Percentiles rank a stretch among this genome's conserved stretches.
Conservation (phyloP, 2,797 vertebrate genomes). For the Phalloptychus januarius region DNA sequence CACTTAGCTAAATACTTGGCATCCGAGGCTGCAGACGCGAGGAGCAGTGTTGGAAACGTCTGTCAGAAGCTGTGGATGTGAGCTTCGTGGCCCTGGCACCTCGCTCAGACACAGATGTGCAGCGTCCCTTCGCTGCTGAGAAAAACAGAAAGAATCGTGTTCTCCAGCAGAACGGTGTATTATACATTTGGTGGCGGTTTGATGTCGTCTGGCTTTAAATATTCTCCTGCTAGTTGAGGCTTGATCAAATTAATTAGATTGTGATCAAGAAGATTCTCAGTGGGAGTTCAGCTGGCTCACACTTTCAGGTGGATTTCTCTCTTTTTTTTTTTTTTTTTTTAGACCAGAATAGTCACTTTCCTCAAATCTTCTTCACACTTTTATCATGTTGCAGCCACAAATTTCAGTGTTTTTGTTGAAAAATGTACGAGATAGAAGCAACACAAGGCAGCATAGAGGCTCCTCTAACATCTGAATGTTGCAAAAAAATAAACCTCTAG, state of each 20-base stretch:
- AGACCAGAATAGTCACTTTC: neutral
- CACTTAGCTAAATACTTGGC: conserved; percentile 41
- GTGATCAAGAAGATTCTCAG: neutral
- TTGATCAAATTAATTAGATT: neutral
- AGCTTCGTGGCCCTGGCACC: conserved; percentile 3
- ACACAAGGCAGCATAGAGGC: neutral
- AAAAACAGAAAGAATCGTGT: neutral
- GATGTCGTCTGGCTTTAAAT: neutral
- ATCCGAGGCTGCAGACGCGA: conserved; percentile 13
- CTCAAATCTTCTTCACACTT: neutral
- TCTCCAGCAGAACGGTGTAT: neutral
- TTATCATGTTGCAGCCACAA: neutral
- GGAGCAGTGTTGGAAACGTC: conserved; percentile 23
- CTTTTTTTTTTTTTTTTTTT: too few relatives aligned
- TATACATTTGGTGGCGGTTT: neutral
- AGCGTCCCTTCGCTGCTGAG: neutral
- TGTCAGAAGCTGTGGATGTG: conserved; percentile 29
- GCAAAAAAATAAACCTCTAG: neutral
- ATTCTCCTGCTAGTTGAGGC: neutral
- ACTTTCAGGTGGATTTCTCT: neutral
- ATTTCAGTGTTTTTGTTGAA: neutral
- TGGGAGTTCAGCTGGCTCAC: neutral
- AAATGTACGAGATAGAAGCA: neutral
- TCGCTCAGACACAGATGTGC: neutral
- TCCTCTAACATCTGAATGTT: neutral